Evolutionary conservation across 2,797 vertebrate genomes (phyloP).

Genomic region (Carduelis carduelis): DNA sequence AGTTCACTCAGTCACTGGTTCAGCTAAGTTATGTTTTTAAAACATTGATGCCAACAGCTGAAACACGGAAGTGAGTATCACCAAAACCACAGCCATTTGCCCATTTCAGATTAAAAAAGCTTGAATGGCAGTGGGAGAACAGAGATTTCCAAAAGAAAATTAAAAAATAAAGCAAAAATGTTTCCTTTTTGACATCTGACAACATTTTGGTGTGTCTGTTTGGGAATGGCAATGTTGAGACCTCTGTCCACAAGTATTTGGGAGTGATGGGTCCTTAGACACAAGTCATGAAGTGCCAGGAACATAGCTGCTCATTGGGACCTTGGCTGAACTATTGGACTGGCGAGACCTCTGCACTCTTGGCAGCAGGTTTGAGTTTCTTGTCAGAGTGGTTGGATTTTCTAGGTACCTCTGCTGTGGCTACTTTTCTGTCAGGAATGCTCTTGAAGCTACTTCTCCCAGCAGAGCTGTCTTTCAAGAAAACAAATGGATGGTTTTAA

Average conservation of each 20-base stretch:
- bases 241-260: neutral
- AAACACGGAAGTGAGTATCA: neutral
- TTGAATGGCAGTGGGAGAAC: neutral
- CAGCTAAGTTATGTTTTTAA: neutral
- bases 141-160: neutral
- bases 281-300: neutral
- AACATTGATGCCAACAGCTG: neutral
- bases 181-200: neutral
- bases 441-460: neutral
- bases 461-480: neutral
- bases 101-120: neutral
- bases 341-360: rapidly evolving
- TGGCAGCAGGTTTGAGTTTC: rapidly evolving
- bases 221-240: neutral
- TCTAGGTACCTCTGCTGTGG: neutral
- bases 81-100: neutral
- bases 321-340: neutral
- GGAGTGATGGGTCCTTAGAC: neutral
- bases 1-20: neutral
- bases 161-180: neutral
- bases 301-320: neutral
- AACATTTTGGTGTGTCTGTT: neutral
- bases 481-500: neutral
- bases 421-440: neutral
- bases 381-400: neutral